Base-by-base conservation (phyloP, 64 coral and sea anemone genomes). In the Stichodactyla mertensii region DNA sequence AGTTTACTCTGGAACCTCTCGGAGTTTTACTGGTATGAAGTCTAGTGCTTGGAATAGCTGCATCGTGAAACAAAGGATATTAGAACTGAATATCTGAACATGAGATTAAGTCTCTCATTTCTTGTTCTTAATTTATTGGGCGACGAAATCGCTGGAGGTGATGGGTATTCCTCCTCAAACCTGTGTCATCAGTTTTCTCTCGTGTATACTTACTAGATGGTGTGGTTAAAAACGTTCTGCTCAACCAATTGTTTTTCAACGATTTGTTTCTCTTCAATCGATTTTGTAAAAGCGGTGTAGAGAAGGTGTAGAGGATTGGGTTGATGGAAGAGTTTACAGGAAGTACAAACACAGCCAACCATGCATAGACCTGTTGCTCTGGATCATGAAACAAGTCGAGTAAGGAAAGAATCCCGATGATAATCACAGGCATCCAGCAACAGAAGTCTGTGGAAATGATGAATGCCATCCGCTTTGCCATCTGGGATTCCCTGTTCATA, bases 281-380 rank as follows among this genome's bases (percentile, higher is more conserved):
- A 7, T 74, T 36, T 14, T 74, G 69, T 74, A 74, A 74, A 74
- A 74, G 69, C 12, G 69, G 26, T 74, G 69, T 81, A 1, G 78
- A 81, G 16, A 80, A 54, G 10, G 87, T 88, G 56, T 88, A 88
- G 8, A 88, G 51, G 0, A 88, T 80, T 20, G 87, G 87, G 52
- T 88, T 88, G 16, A 88, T 78, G n/a, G 77, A 80, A 7, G 87
- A 88, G 77, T 88, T 88, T 0, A 88, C 54, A 16, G 87, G 87
- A 51, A 88, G 56, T 53, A 88, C 87, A 88, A 88, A 88, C 57
- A 88, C 87, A 60, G 87, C 87, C 54, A 88, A 16, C 87, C 87
- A 88, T 23, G 69, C 87, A 52, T 81, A 88, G 11, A 74, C 87
- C 55, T 57, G 54, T 81, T 88, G 61, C 16, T 88, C 13, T 27